A percentile compares a stretch with the other conserved stretches of the same genome.
Conservation (phyloP, 2,888 invertebrate species). For the Allolobophora icterica region DNA sequence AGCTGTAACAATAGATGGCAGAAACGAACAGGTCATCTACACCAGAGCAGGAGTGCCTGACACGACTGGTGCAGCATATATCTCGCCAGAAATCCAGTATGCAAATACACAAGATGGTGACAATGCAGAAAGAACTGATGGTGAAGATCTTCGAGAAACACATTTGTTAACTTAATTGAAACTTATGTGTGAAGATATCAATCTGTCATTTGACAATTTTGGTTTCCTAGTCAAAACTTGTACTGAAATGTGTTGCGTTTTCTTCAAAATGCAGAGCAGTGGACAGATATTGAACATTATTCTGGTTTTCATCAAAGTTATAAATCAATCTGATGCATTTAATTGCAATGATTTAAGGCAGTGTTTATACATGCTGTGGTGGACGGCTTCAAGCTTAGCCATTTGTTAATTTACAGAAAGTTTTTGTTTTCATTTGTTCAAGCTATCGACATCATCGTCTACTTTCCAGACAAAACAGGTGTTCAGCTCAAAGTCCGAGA, state of each 20-base stretch:
- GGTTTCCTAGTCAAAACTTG: not conserved
- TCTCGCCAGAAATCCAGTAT: not conserved
- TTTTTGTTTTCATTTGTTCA: constrained; percentile 29
- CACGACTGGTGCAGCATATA: not conserved
- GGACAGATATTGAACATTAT: too few species aligned
- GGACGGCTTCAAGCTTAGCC: not conserved
- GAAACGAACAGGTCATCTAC: not conserved
- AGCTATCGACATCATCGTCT: constrained; percentile 60
- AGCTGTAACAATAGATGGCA: not conserved
- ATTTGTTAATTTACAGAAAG: constrained; percentile 2
- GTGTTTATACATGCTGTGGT: too few species aligned
- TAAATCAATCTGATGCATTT: too few species aligned
- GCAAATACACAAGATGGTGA: constrained; percentile 21
- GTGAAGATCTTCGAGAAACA: not conserved
- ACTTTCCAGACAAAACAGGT: constrained; percentile 62
- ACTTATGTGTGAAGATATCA: too few species aligned
- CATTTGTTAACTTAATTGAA: not conserved
- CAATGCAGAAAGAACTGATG: not conserved
- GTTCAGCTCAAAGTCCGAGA: constrained; percentile 80
- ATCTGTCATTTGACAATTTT: not conserved
- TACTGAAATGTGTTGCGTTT: not conserved
- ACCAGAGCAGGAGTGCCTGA: not conserved
- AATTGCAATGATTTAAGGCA: too few species aligned
- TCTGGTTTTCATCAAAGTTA: too few species aligned
- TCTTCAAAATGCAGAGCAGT: not conserved